phyloP scores from a whole-genome alignment of 2,797 vertebrate genomes.

The Trichosurus vulpecula region DNA sequence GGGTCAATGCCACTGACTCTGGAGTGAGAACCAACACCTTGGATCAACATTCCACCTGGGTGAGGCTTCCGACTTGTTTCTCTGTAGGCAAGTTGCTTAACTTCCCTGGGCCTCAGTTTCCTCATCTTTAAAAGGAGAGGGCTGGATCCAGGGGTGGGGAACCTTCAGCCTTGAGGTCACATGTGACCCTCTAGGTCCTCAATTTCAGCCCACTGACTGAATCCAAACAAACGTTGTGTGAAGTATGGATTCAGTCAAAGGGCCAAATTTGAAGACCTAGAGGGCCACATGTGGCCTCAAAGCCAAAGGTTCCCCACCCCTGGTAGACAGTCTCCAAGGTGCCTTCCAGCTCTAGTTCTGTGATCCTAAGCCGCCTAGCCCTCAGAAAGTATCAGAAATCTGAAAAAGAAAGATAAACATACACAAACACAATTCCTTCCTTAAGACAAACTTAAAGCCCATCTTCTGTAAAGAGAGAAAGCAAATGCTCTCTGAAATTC shows the following conservation, averaged over 20 bases:
- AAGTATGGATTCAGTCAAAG: too few relatives aligned
- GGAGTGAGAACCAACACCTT: not conserved
- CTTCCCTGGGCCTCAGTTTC: not conserved
- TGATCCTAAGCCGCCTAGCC: not conserved
- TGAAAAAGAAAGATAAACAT: not conserved
- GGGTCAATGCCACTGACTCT: not conserved
- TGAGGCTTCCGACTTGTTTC: not conserved
- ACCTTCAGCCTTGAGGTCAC: too few relatives aligned
- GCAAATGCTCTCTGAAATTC: not conserved
- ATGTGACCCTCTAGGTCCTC: too few relatives aligned
- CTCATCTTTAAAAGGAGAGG: not conserved
- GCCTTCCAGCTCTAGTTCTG: not conserved
- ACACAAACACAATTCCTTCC: not conserved
- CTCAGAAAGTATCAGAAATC: not conserved
- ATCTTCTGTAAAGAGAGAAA: not conserved
- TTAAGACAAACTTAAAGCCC: not conserved
- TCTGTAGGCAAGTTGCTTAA: not conserved
- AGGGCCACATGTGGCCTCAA: too few relatives aligned
- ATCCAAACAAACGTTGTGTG: too few relatives aligned
- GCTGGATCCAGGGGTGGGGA: not conserved
- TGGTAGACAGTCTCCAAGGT: not conserved
- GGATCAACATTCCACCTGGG: not conserved
- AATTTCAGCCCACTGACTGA: too few relatives aligned
- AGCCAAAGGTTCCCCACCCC: too few relatives aligned
- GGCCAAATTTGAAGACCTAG: too few relatives aligned